Conservation (phyloP, 2,797 vertebrate genomes). For the Poecilia gillii region DNA sequence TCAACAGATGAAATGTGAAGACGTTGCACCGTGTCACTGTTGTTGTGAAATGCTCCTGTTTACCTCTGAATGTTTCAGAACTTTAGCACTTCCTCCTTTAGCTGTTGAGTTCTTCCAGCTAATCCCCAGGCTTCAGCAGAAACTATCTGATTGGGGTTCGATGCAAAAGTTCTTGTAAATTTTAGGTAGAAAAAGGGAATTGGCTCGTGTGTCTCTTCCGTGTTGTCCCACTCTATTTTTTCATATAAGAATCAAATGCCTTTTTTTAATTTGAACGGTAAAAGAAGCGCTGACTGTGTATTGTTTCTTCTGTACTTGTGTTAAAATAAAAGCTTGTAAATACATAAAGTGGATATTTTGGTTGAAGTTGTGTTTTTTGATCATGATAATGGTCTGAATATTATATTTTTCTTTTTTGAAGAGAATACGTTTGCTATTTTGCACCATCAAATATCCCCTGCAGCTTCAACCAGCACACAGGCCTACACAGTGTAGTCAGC, state of each 20-base stretch:
- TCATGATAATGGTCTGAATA: neutral
- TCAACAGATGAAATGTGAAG: conserved; percentile 34
- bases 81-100: conserved; percentile 64
- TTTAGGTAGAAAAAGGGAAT: conserved; percentile 22
- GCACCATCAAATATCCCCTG: conserved; percentile 67
- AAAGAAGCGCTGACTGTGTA: conserved; percentile 16
- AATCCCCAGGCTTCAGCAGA: conserved; percentile 1
- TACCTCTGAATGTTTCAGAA: conserved; percentile 65
- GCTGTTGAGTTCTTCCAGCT: conserved; percentile 21
- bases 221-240: conserved; percentile 23
- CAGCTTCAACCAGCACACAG: conserved; percentile 14
- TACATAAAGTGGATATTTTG: conserved; percentile 9
- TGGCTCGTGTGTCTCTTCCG: conserved; percentile 3
- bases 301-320: conserved; percentile 37
- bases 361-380: conserved; percentile 2
- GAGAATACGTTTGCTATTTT: conserved; percentile 24
- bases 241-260: conserved; percentile 39
- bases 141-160: conserved; percentile 27
- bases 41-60: conserved; percentile 46
- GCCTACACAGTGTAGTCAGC: conserved; percentile 34
- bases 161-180: conserved; percentile 14
- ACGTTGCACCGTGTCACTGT: neutral
- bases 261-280: conserved; percentile 46
- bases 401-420: neutral
- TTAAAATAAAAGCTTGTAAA: conserved; percentile 42